Evolutionary conservation across 2,113 vertebrate species (phyloP).

Genomic region (Lathamus discolor): DNA sequence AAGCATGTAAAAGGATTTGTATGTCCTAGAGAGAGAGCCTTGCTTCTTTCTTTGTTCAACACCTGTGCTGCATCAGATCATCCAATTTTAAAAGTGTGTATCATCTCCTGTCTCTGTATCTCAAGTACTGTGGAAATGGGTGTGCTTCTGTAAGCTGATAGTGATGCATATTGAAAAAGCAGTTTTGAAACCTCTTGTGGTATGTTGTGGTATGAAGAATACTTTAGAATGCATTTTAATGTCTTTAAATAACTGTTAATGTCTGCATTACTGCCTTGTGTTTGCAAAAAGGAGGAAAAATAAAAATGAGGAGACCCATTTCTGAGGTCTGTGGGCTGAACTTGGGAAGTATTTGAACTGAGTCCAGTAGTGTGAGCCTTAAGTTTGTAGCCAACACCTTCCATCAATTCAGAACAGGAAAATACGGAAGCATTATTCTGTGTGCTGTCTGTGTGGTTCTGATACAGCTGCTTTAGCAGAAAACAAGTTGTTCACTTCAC

Average conservation of each 20-base stretch:
- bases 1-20: not conserved
- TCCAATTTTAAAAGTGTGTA: not conserved
- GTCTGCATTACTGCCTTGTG: not conserved
- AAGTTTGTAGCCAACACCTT: not conserved
- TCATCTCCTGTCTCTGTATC: not conserved
- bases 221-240: not conserved
- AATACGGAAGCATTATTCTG: not conserved
- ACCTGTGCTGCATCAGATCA: not conserved
- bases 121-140: not conserved
- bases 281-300: not conserved
- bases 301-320: not conserved
- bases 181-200: not conserved
- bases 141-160: not conserved
- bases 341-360: not conserved
- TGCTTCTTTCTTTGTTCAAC: not conserved
- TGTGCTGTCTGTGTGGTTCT: not conserved
- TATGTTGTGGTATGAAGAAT: not conserved
- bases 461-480: not conserved
- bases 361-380: not conserved
- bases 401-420: fast-evolving
- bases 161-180: not conserved
- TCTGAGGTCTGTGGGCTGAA: not conserved
- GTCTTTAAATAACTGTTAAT: not conserved
- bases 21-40: not conserved
- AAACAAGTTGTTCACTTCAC: not conserved